Base-by-base conservation (phyloP, 2,113 vertebrate species). In the Cygnus atratus region DNA sequence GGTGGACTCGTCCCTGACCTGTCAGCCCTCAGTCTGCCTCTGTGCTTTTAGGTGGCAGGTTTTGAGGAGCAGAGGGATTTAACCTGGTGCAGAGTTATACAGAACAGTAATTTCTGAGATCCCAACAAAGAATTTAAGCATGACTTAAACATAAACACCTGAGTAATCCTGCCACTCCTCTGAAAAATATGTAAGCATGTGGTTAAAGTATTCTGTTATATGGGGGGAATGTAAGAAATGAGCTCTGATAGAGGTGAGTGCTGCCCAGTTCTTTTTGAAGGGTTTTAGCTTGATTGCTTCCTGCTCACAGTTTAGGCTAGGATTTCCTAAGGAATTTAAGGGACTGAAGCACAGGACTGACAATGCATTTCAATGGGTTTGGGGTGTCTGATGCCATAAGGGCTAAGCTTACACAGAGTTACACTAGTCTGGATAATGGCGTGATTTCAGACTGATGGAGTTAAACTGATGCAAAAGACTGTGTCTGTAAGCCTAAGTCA, bases 291-390 rank as follows among this genome's bases (percentile, higher is more conserved):
- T 85, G 84, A 57, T 66, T 90, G 61, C 61, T 77, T 83, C 43
- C 57, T 57, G 59, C 82, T 86, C 59, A 15, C 10, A 8, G 33
- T 71, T 90, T 55, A 74, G 87, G 58, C 33, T 84, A 54, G 70
- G 83, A 88, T 94, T 93, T 93, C 77, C 48, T 41, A 24, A 77
- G 44, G 82, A 79, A 54, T 84, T 78, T 54, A 39, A 73, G 59
- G 63, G 46, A 83, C 89, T 91, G 87, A 87, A 91, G 65, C 15
- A 16, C 9, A 46, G 61, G 61, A 35, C 68, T 84, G 17, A 33
- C 35, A 15, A 57, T 78, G 85, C 85, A 88, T 88, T 90, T 92
- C 35, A 31, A 16, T 81, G 76, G 29, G 3, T 16, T 63, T 84
- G 59, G 57, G 10, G 18, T 54, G 33, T 35, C 65, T 74, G 57